A percentile compares a stretch with the other conserved stretches of the same genome.
Conservation (phyloP, 1,140 invertebrate species). For the Drosophila grimshawi region DNA sequence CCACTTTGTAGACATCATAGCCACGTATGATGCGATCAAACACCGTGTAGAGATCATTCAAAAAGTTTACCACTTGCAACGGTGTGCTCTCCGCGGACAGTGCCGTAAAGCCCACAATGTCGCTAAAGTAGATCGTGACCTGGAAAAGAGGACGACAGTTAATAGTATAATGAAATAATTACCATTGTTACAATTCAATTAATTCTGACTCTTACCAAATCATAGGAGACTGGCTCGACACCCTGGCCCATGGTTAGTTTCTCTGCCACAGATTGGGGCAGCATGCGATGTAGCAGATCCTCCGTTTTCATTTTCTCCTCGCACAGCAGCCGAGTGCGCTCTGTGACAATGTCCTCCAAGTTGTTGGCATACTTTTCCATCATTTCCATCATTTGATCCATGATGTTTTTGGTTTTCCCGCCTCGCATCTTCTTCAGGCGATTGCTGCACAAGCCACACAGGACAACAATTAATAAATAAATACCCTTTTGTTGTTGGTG, state of each 20-base stretch:
- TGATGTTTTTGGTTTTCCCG: conserved; percentile 94
- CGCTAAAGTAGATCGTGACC: conserved; percentile 98
- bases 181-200: neutral
- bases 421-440: conserved; percentile 94
- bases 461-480: neutral
- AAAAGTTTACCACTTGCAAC: conserved; percentile 96
- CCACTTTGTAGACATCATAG: conserved; percentile 98
- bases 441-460: conserved; percentile 66
- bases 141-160: conserved; percentile 17
- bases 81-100: conserved; percentile 98
- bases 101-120: conserved; percentile 98
- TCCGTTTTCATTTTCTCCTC: conserved; percentile 98
- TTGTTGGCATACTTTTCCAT: conserved; percentile 98
- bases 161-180: too few species aligned
- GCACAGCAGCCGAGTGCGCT: conserved; percentile 93
- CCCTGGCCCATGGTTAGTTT: conserved; percentile 94
- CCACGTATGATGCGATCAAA: conserved; percentile 97
- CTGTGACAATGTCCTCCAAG: conserved; percentile 96
- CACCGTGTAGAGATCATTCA: conserved; percentile 97
- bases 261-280: conserved; percentile 95
- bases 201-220: conserved; percentile 86
- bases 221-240: conserved; percentile 97
- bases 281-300: conserved; percentile 95
- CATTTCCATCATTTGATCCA: conserved; percentile 98
- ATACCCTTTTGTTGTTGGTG: neutral